phyloP scores from a whole-genome alignment of 1,140 invertebrate species.

The Leptonema lineaticorne region DNA sequence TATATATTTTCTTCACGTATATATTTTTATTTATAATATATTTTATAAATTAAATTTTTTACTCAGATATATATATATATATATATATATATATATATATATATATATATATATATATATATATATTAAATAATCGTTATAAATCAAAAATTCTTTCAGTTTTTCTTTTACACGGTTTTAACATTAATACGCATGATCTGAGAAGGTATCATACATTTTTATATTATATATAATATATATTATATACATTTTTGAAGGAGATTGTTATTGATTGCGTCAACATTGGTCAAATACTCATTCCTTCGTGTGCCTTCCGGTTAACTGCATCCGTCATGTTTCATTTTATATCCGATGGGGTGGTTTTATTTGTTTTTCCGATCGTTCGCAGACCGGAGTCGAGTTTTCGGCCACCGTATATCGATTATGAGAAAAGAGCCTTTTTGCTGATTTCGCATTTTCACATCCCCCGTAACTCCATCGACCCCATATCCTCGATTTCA shows the following conservation, averaged over 20 bases:
- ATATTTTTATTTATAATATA: neutral
- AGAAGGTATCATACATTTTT: neutral
- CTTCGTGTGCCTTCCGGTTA: neutral
- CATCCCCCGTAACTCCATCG: too few species aligned
- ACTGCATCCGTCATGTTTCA: neutral
- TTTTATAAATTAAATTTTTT: neutral
- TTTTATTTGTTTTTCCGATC: constrained; percentile 15
- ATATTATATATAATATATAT: neutral
- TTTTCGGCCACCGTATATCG: neutral
- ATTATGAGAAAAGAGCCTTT: neutral
- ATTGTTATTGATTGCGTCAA: constrained; percentile 18
- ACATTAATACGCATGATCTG: neutral
- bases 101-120: neutral
- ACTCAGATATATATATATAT: neutral
- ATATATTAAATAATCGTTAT: neutral
- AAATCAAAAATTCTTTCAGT: neutral
- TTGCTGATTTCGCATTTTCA: too few species aligned
- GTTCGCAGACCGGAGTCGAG: neutral
- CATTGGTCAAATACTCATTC: neutral
- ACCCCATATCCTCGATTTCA: too few species aligned
- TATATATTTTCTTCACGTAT: neutral
- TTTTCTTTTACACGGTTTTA: neutral
- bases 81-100: neutral
- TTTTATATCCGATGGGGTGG: neutral
- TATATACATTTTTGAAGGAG: neutral